Base-by-base conservation (phyloP, 2,888 invertebrate genomes). In the Stratiomys singularior region DNA sequence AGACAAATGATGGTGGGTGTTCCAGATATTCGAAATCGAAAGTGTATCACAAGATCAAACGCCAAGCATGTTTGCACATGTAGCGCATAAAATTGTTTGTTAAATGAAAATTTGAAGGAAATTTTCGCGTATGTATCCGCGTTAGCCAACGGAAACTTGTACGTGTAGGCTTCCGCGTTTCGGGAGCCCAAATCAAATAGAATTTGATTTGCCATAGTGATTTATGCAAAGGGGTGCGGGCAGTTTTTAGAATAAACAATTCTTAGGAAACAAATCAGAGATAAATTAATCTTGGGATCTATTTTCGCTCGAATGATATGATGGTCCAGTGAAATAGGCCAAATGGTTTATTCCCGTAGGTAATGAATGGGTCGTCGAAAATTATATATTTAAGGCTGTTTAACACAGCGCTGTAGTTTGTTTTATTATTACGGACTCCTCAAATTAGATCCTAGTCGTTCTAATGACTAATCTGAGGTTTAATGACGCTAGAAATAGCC, bases 231-330 rank as follows among this genome's bases (percentile, higher is more conserved):
- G 52, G 21, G 28, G 28, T 64, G 47, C 21, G 37, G 67, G 60
- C 5, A 25, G 9, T 27, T 52, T n/a, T n/a, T n/a, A n/a, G 23
- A 71, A 71, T 71, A 71, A 71, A 71, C 71, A 71, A 71, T 47
- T 4, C 13, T 47, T 47, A 67, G 25, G 52, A 71, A 37, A 37
- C 46, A 21, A 44, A 13, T n/a, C 37, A 44, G 9, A 23, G 44
- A 30, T 30, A 11, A 37, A 76, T 76, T 64, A 69, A 44, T 25
- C n/a, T 15, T 11, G 21, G 37, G 58, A 37, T 21, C 58, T 69
- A 60, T 77, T 77, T 77, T 77, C 44, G 52, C 21, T 58, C 18
- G 30, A 52, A 58, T 69, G 58, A 77, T 58, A 58, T 69, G 30
- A 58, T 56, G 56, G 47, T 21, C 21, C 13, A 9, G 30, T 23